These are phyloP conservation scores for Tympanoctomys barrerae DNA, from an alignment of 2,797 vertebrate genomes.

Conservation along the genomic window DNA sequence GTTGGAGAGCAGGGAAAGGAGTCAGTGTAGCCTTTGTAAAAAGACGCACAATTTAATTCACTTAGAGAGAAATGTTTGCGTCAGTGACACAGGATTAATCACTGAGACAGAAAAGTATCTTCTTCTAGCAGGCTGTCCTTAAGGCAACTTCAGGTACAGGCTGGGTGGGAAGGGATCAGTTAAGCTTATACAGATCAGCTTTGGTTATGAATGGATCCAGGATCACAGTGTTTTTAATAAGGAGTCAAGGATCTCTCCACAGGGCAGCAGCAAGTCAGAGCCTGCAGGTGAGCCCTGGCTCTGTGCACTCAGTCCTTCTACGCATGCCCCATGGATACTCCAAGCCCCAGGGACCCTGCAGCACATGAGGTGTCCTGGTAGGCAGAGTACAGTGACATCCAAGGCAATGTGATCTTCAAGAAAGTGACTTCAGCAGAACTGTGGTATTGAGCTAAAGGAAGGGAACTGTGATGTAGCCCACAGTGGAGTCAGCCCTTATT, in stretches of 20 bases:
- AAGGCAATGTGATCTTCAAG: neutral
- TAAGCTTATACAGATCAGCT: neutral
- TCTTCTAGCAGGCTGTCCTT: neutral
- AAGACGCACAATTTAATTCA: neutral
- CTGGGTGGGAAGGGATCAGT: neutral
- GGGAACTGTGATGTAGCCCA: no score
- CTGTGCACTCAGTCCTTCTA: neutral
- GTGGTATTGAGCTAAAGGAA: neutral
- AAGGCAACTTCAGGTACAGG: neutral
- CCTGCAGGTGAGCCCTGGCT: neutral
- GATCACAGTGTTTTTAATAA: neutral
- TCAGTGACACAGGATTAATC: neutral
- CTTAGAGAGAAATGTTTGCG: neutral
- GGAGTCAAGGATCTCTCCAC: neutral
- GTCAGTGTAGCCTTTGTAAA: neutral
- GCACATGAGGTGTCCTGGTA: no score
- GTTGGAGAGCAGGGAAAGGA: neutral
- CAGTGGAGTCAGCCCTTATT: neutral
- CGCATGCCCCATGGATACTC: accelerated
- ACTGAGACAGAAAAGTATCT: neutral
- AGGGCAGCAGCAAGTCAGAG: neutral
- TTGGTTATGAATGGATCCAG: neutral
- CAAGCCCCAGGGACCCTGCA: neutral
- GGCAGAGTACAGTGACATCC: neutral
- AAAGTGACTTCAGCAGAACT: neutral